These are phyloP conservation scores for Epistrophella euchroma DNA, from an alignment of 2,888 invertebrate genomes.

Conservation along the genomic window DNA sequence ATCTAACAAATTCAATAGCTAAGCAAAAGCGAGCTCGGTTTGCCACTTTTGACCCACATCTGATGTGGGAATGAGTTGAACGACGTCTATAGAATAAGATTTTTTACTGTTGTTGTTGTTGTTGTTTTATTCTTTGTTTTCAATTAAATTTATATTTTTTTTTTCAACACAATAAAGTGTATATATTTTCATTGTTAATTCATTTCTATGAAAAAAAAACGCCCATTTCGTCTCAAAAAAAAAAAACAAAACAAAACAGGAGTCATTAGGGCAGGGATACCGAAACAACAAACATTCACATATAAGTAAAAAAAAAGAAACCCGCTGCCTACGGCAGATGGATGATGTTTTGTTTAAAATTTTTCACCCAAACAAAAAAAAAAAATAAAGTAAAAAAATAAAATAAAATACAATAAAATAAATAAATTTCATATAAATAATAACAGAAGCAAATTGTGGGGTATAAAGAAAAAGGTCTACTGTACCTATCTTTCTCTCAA, in stretches of 20 bases:
- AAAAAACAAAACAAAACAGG: slow-evolving; percentile 35
- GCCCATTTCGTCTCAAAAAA: slow-evolving; percentile 50
- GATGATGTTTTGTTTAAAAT: slow-evolving; percentile 73
- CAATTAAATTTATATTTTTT: slow-evolving; percentile 74
- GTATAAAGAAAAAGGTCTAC: slow-evolving; percentile 26
- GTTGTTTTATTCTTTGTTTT: slow-evolving; percentile 59
- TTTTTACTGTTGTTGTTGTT: slow-evolving; percentile 34
- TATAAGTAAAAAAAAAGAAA: slow-evolving; percentile 31
- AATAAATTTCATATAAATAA: slow-evolving; percentile 66
- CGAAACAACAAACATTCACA: slow-evolving; percentile 45
- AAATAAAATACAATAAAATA: too few species aligned
- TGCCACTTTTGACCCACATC: slow-evolving; percentile 75
- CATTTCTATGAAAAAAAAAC: slow-evolving; percentile 44
- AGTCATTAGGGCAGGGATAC: slow-evolving; percentile 75
- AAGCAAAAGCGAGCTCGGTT: slow-evolving; percentile 38
- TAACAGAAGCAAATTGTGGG: slow-evolving; percentile 32
- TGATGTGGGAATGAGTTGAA: slow-evolving; percentile 70
- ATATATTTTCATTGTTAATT: slow-evolving; percentile 65
- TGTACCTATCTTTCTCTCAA: slow-evolving; percentile 50
- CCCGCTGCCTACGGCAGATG: slow-evolving; percentile 67
- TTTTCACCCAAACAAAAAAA: slow-evolving; percentile 70
- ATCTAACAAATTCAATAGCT: slow-evolving; percentile 29
- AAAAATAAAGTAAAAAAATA: too few species aligned
- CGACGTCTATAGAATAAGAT: slow-evolving; percentile 61
- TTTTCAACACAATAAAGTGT: slow-evolving; percentile 48